Percentiles rank a stretch among this genome's conserved stretches.
Conservation (phyloP, 2,113 vertebrate species). For the Antennarius striatus region DNA sequence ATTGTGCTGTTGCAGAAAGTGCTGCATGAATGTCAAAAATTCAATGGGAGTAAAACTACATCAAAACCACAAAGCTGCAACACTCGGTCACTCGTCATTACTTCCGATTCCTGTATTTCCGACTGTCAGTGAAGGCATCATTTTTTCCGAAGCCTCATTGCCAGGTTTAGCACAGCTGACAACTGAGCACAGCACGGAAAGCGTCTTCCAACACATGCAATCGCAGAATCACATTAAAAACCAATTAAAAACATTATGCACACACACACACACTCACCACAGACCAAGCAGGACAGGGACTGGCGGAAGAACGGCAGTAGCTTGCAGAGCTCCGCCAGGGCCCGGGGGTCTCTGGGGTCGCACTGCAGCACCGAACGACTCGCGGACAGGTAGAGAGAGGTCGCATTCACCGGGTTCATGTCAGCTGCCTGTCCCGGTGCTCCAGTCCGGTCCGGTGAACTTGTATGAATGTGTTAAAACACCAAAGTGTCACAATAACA, state of each 20-base stretch:
- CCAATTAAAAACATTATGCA: not conserved
- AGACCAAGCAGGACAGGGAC: constrained; percentile 95
- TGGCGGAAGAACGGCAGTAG: constrained; percentile 96
- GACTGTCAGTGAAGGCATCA: constrained; percentile 32
- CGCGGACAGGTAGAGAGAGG: constrained; percentile 96
- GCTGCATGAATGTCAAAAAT: too few species aligned
- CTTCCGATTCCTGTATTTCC: constrained; percentile 17
- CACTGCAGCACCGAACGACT: constrained; percentile 98
- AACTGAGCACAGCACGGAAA: constrained; percentile 9
- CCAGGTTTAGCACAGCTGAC: constrained; percentile 34
- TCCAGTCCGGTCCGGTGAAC: constrained; percentile 55
- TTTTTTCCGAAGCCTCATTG: constrained; percentile 28
- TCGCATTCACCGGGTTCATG: constrained; percentile 99
- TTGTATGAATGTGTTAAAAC: constrained; percentile 39
- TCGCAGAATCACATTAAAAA: not conserved
- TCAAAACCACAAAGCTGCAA: too few species aligned
- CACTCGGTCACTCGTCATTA: too few species aligned
- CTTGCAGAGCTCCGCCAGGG: constrained; percentile 92
- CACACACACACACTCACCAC: constrained; percentile 81
- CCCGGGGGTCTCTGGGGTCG: constrained; percentile 94
- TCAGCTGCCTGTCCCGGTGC: constrained; percentile 84
- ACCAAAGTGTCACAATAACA: constrained; percentile 27
- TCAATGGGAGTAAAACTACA: too few species aligned
- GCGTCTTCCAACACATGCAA: not conserved
- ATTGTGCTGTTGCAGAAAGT: too few species aligned